These are phyloP conservation scores for Tanypteryx hageni DNA, from an alignment of 2,888 invertebrate genomes.

Conservation along the genomic window DNA sequence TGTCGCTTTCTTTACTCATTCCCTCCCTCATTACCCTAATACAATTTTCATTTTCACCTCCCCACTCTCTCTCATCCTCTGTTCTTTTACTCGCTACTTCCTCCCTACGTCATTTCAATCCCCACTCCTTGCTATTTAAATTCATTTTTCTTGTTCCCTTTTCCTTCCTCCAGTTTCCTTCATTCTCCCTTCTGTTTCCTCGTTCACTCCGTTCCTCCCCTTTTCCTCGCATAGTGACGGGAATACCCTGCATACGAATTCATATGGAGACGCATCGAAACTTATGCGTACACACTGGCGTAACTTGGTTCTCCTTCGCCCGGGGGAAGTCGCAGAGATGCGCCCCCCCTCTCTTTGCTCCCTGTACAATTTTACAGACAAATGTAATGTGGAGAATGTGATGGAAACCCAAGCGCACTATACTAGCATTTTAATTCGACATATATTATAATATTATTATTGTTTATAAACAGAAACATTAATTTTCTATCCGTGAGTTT, in stretches of 20 bases:
- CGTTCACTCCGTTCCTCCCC: background rate
- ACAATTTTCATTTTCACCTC: background rate
- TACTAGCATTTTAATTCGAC: too few relatives aligned
- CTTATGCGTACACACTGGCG: too few relatives aligned
- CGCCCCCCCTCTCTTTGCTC: too few relatives aligned
- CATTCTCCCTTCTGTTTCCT: background rate
- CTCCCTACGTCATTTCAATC: background rate
- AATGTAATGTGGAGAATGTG: too few relatives aligned
- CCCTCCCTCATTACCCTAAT: background rate
- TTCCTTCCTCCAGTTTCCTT: too few relatives aligned
- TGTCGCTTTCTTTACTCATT: background rate
- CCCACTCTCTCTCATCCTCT: background rate
- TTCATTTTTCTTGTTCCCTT: background rate
- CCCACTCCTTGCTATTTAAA: background rate
- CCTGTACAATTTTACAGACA: too few relatives aligned
- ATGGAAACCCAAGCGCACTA: too few relatives aligned
- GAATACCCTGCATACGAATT: background rate
- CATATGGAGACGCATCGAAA: background rate
- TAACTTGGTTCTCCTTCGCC: too few relatives aligned
- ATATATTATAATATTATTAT: too few relatives aligned
- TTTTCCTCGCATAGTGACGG: background rate
- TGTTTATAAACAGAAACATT: too few relatives aligned
- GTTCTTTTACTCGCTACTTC: background rate
- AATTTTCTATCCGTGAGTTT: too few relatives aligned
- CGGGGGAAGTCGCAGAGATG: too few relatives aligned